Evolutionary conservation across 2,113 vertebrate genomes (phyloP).

Genomic region (Sialia sialis): DNA sequence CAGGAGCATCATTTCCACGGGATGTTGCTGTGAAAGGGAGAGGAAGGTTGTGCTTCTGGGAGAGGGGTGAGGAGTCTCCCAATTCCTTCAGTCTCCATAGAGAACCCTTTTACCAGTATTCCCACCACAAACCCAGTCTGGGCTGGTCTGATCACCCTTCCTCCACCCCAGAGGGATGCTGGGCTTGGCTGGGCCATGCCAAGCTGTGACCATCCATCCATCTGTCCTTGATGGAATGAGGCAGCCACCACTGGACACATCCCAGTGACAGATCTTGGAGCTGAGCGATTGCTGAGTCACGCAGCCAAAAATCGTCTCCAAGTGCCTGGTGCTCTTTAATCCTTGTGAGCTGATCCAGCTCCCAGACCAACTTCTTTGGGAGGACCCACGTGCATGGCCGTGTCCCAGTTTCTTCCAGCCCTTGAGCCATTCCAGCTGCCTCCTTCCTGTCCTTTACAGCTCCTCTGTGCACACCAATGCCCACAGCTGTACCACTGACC

Average conservation of each 20-base stretch:
- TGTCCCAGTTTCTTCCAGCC: conserved; percentile 46
- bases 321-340: not conserved
- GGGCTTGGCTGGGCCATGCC: not conserved
- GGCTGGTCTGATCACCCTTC: not conserved
- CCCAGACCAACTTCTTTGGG: not conserved
- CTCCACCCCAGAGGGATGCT: not conserved
- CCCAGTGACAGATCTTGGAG: not conserved
- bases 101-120: not conserved
- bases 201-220: not conserved
- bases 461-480: not conserved
- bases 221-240: not conserved
- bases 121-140: not conserved
- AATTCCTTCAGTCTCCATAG: not conserved
- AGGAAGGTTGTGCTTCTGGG: not conserved
- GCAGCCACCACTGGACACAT: not conserved
- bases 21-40: not conserved
- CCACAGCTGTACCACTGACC: conserved; percentile 53
- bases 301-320: not conserved
- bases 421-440: conserved; percentile 11
- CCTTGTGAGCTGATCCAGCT: not conserved
- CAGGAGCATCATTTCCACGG: not conserved
- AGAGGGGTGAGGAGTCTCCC: not conserved
- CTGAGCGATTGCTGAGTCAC: fast-evolving
- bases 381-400: not conserved
- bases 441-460: not conserved